Percentiles rank a stretch among this genome's conserved stretches.
phyloP scores from a whole-genome alignment of 2,797 vertebrate species.

The Dipus sagitta region DNA sequence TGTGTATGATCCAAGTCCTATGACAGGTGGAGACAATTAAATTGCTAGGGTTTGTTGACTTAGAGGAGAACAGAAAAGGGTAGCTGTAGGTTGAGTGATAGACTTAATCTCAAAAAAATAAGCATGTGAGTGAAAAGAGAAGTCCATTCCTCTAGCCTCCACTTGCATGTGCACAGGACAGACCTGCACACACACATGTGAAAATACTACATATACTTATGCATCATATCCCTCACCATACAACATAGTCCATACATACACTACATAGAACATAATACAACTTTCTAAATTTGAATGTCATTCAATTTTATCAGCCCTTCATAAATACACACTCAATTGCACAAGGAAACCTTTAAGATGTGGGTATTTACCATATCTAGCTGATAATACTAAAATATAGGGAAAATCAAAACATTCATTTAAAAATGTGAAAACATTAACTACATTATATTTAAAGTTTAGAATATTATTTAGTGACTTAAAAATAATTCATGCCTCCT shows the following conservation, averaged over 20 bases:
- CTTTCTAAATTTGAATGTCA: neutral
- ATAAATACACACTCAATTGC: slow-evolving; percentile 19
- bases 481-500: neutral
- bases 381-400: slow-evolving; percentile 34
- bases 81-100: too few relatives aligned
- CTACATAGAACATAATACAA: neutral
- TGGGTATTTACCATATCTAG: neutral
- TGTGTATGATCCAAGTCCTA: too few relatives aligned
- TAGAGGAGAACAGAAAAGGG: too few relatives aligned
- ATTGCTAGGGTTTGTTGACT: too few relatives aligned
- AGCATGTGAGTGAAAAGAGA: too few relatives aligned
- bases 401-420: neutral
- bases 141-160: too few relatives aligned
- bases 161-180: too few relatives aligned
- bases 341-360: neutral
- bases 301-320: neutral
- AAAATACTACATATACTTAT: too few relatives aligned
- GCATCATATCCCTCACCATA: too few relatives aligned
- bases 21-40: too few relatives aligned
- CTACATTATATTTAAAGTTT: neutral
- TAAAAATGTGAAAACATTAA: slow-evolving; percentile 4
- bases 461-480: neutral
- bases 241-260: neutral
- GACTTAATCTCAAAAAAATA: too few relatives aligned
- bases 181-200: too few relatives aligned